These are phyloP conservation scores for Drosophila parthenogenetica DNA, from an alignment of 2,888 invertebrate species.

Conservation along the genomic window DNA sequence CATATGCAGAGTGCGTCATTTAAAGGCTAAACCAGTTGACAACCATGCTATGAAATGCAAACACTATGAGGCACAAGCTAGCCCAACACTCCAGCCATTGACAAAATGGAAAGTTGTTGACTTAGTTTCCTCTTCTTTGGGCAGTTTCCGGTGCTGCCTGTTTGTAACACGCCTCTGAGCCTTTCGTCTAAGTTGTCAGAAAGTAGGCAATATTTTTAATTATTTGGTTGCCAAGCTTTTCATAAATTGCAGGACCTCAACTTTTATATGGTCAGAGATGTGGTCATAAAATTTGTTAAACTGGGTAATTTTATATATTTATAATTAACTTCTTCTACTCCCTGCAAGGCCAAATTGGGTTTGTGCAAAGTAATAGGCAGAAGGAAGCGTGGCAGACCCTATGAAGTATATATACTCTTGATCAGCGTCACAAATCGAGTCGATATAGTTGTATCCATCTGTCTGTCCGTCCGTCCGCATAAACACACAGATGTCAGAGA, in stretches of 20 bases:
- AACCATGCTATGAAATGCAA: conserved; percentile 12
- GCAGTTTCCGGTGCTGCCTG: conserved; percentile 35
- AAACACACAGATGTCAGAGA: no score
- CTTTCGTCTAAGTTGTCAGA: conserved; percentile 20
- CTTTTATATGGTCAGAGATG: background rate
- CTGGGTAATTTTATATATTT: conserved; percentile 3
- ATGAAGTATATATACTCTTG: no score
- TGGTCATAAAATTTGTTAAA: conserved; percentile 24
- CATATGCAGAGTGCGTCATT: conserved; percentile 74
- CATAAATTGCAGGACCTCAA: conserved; percentile 16
- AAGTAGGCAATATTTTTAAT: conserved; percentile 58
- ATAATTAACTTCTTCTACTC: conserved; percentile 8
- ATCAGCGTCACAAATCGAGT: no score
- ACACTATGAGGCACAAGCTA: conserved; percentile 25
- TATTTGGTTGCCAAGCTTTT: conserved; percentile 44
- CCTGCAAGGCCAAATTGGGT: no score
- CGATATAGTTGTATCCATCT: no score
- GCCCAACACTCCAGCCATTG: conserved; percentile 59
- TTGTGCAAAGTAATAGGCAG: no score
- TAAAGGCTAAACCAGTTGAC: conserved; percentile 48
- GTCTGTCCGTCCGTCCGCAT: no score
- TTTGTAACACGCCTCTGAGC: conserved; percentile 24
- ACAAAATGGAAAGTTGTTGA: conserved; percentile 79
- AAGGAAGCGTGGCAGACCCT: no score
- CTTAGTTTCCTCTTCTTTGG: conserved; percentile 67